Evolutionary conservation across 1,140 invertebrate genomes (phyloP).

Genomic region (Capitella teleta): DNA sequence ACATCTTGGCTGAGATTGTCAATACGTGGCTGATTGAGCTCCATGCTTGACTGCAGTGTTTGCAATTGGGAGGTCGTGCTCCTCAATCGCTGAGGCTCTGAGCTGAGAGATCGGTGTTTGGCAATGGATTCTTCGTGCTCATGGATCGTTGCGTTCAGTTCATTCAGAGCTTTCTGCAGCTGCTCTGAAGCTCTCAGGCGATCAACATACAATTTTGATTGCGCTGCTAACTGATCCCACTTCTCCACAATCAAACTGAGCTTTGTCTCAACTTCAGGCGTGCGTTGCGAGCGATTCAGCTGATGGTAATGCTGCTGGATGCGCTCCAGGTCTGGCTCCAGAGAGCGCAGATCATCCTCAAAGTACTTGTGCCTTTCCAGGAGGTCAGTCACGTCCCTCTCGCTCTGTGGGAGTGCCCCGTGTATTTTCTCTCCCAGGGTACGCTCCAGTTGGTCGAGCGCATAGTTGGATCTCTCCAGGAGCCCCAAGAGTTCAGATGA

Average conservation of each 20-base stretch:
- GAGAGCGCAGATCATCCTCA: conserved; percentile 44
- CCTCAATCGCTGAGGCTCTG: background rate
- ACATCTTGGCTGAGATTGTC: conserved; percentile 84
- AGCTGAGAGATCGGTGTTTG: background rate
- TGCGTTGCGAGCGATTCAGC: conserved; percentile 56
- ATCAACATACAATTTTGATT: conserved; percentile 79
- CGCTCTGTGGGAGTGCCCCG: no score
- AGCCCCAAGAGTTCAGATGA: no score
- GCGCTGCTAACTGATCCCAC: conserved; percentile 80
- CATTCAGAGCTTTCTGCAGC: conserved; percentile 75
- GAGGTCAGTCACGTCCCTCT: background rate
- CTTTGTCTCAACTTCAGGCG: conserved; percentile 76
- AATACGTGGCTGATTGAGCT: conserved; percentile 71
- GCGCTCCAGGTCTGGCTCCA: conserved; percentile 69
- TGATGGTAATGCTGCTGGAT: conserved; percentile 66
- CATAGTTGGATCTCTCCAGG: no score
- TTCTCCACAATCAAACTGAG: conserved; percentile 75
- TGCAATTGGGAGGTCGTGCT: no score
- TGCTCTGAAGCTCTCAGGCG: conserved; percentile 83
- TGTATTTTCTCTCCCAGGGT: no score
- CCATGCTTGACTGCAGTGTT: conserved; percentile 65
- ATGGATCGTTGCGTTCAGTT: conserved; percentile 56
- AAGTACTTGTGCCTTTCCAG: conserved; percentile 44
- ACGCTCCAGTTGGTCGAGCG: no score
- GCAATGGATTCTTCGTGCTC: background rate